phyloP scores from a whole-genome alignment of 1,140 invertebrate genomes.

The Heterodera carotae region DNA sequence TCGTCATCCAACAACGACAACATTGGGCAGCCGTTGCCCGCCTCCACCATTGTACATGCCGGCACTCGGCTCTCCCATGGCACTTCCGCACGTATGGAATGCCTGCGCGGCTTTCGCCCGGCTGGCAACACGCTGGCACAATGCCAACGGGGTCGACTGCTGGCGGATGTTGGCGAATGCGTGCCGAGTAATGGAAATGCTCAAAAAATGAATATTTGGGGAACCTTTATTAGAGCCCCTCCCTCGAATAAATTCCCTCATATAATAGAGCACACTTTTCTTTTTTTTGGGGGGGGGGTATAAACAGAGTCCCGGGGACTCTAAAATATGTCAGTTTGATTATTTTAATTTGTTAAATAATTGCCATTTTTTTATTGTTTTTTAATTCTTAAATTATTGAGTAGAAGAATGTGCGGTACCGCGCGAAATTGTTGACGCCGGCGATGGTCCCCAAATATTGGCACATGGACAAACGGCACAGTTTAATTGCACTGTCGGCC shows the following conservation, averaged over 20 bases:
- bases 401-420: conserved; percentile 44
- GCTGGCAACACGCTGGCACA: conserved; percentile 38
- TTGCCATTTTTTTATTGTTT: conserved; percentile 1
- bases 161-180: conserved; percentile 39
- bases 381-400: conserved; percentile 19
- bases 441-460: conserved; percentile 28
- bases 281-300: too few relatives aligned
- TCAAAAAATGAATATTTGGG: too few relatives aligned
- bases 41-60: conserved; percentile 40
- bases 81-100: conserved; percentile 36
- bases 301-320: too few relatives aligned
- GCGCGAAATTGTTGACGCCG: conserved; percentile 6
- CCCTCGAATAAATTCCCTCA: too few relatives aligned
- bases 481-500: conserved; percentile 13
- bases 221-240: too few relatives aligned
- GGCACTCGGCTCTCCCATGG: conserved; percentile 37
- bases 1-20: not conserved
- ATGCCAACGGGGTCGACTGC: conserved; percentile 45
- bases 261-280: too few relatives aligned
- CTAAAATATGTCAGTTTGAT: too few relatives aligned
- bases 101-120: conserved; percentile 45
- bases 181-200: conserved; percentile 47
- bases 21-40: too few relatives aligned
- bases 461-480: conserved; percentile 32
- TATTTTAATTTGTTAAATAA: too few relatives aligned